phyloP scores from a whole-genome alignment of 2,797 vertebrate species.

The Cryptoprocta ferox region DNA sequence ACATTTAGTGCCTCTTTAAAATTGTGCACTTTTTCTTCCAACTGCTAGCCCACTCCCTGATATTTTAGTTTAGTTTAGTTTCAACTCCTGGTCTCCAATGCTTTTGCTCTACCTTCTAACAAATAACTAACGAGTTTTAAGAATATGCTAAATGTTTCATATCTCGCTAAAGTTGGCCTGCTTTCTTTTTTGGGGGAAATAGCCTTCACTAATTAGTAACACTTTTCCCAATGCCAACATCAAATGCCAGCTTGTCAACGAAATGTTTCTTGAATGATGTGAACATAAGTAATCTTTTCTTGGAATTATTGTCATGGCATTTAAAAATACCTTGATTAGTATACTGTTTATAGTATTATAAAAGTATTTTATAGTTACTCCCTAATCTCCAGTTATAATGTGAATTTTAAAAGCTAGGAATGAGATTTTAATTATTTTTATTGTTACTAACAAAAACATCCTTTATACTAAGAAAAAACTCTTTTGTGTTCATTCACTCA shows the following conservation, averaged over 20 bases:
- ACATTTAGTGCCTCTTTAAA: neutral
- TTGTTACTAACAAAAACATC: neutral
- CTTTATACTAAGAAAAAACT: neutral
- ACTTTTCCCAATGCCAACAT: neutral
- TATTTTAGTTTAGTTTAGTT: neutral
- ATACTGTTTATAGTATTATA: neutral
- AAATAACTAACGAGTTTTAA: neutral
- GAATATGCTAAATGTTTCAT: neutral
- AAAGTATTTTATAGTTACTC: neutral
- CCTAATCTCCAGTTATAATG: neutral
- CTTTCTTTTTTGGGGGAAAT: neutral
- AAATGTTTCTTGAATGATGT: neutral
- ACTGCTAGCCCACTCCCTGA: fast-evolving
- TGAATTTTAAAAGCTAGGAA: neutral
- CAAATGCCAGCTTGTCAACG: neutral
- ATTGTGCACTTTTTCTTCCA: neutral
- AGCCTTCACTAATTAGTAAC: neutral
- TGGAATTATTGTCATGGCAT: neutral
- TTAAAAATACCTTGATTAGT: neutral
- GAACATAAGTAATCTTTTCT: neutral
- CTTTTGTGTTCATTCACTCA: neutral
- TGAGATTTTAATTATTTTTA: neutral
- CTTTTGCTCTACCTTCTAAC: neutral
- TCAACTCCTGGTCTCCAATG: neutral
- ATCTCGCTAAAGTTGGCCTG: neutral